Conservation (phyloP, 2,797 vertebrate genomes). For the Periparus ater region DNA sequence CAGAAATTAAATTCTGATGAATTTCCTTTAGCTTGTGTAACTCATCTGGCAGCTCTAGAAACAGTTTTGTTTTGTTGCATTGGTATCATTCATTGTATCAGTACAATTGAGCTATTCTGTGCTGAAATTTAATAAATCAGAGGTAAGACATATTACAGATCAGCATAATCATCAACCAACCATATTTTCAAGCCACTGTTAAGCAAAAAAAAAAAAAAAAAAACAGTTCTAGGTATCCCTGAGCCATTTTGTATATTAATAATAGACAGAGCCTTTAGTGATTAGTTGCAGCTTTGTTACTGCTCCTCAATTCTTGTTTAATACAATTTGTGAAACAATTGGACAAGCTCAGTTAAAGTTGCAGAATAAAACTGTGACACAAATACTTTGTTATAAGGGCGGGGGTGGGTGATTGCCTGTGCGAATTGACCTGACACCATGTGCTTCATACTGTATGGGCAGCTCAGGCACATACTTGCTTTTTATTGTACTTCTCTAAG, state of each 20-base stretch:
- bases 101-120: neutral
- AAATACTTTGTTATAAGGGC: neutral
- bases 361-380: neutral
- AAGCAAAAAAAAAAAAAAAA: neutral
- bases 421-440: neutral
- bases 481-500: neutral
- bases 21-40: neutral
- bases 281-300: neutral
- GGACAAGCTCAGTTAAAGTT: neutral
- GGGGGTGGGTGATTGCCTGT: fast-evolving
- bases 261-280: neutral
- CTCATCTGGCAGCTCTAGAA: neutral
- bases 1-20: neutral
- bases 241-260: neutral
- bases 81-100: neutral
- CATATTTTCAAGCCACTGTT: neutral
- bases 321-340: neutral
- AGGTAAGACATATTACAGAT: neutral
- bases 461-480: neutral
- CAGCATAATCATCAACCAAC: neutral
- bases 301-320: neutral
- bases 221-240: neutral
- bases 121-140: neutral
- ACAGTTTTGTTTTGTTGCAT: neutral
- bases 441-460: neutral